These are phyloP conservation scores for Acrocephalus scirpaceus DNA, from an alignment of 2,797 vertebrate genomes.

Conservation along the genomic window DNA sequence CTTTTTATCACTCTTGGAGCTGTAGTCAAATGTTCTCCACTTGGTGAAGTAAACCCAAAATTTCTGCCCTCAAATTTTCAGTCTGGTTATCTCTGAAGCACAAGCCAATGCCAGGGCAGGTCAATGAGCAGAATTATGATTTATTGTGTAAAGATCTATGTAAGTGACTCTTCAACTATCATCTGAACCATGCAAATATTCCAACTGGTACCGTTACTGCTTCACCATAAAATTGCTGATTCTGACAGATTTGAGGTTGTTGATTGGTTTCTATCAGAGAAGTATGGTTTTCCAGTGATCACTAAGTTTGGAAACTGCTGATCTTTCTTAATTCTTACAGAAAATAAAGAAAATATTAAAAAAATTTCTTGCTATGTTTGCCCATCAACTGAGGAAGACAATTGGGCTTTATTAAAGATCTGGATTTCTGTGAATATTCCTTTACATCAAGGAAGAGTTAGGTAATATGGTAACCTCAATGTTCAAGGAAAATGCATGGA, in stretches of 20 bases:
- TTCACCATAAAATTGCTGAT: background rate
- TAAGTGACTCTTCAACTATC: background rate
- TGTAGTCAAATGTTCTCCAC: background rate
- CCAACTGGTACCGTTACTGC: background rate
- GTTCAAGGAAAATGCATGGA: background rate
- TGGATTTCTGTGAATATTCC: background rate
- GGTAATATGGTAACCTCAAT: background rate
- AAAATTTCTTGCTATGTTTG: background rate
- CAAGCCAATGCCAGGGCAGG: background rate
- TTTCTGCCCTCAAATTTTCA: background rate
- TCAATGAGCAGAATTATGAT: background rate
- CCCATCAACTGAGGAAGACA: background rate
- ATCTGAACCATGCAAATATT: background rate
- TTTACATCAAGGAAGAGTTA: background rate
- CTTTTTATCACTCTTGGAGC: background rate
- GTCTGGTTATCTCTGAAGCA: background rate
- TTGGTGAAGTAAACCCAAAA: background rate
- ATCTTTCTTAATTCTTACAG: background rate
- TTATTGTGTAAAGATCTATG: background rate
- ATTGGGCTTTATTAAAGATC: background rate
- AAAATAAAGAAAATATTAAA: background rate
- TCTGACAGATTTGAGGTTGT: background rate
- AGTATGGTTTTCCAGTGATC: background rate
- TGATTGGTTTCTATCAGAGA: background rate
- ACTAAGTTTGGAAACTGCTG: background rate